phyloP scores from a whole-genome alignment of 2,113 vertebrate genomes.

The Ancistrus triradiatus region DNA sequence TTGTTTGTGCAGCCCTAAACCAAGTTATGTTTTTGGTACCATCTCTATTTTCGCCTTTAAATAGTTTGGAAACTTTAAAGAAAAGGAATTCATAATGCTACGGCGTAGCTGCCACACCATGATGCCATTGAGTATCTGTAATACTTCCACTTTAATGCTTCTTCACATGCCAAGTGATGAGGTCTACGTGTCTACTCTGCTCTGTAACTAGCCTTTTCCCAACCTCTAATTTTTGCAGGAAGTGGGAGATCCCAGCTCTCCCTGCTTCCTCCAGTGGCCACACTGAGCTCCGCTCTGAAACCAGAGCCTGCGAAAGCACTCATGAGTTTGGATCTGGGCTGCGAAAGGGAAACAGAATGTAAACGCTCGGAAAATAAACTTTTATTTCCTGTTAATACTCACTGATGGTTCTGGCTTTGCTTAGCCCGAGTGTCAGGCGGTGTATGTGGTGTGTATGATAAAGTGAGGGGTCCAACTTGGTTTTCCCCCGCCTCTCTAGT shows the following conservation, averaged over 20 bases:
- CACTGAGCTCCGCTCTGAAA: conserved; percentile 1
- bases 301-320: conserved; percentile 32
- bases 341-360: conserved; percentile 67
- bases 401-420: conserved; percentile 61
- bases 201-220: conserved; percentile 46
- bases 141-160: no score
- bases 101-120: no score
- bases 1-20: no score
- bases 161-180: no score
- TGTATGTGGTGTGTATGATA: conserved; percentile 31
- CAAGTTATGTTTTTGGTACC: no score
- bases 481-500: conserved; percentile 14
- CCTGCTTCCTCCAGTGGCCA: conserved; percentile 9
- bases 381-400: conserved; percentile 72
- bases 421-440: conserved; percentile 51
- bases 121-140: no score
- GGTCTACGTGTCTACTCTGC: no score
- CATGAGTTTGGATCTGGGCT: conserved; percentile 52
- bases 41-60: no score
- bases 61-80: no score
- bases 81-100: no score
- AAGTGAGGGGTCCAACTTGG: conserved; percentile 17
- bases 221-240: conserved; percentile 57
- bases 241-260: conserved; percentile 59
- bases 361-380: conserved; percentile 70